Percentiles rank a stretch among this genome's conserved stretches.
Conservation (phyloP, 1,140 invertebrate genomes). For the Hycleus cichorii region DNA sequence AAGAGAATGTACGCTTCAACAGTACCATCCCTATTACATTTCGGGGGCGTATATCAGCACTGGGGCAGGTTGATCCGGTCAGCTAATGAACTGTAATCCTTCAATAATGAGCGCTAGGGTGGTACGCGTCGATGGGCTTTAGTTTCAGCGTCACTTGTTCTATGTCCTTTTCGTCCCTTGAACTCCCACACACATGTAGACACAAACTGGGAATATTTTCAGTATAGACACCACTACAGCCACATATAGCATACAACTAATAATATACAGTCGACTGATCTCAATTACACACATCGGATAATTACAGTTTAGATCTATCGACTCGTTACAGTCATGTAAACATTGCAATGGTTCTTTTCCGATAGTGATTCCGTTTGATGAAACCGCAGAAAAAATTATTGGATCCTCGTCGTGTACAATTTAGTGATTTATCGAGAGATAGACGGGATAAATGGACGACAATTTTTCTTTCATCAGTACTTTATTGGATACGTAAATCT, state of each 20-base stretch:
- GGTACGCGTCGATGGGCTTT: constrained; percentile 32
- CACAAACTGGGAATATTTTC: background rate
- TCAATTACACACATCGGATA: constrained; percentile 26
- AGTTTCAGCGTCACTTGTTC: constrained; percentile 27
- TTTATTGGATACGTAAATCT: constrained; percentile 3
- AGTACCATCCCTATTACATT: too few species aligned
- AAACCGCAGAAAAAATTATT: too few species aligned
- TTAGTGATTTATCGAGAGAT: too few species aligned
- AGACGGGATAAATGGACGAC: too few species aligned
- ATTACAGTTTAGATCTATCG: constrained; percentile 22
- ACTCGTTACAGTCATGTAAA: background rate
- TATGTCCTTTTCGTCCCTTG: constrained; percentile 13
- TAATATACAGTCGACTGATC: constrained; percentile 12
- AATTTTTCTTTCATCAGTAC: background rate
- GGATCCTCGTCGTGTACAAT: too few species aligned
- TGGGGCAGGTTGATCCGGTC: constrained; percentile 32
- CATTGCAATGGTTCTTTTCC: too few species aligned
- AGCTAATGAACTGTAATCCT: constrained; percentile 49
- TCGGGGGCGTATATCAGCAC: constrained; percentile 12
- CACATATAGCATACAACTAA: background rate
- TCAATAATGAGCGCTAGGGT: constrained; percentile 43
- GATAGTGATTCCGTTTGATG: too few species aligned
- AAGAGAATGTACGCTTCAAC: too few species aligned
- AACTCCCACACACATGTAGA: constrained; percentile 7
- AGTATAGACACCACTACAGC: background rate